Evolutionary conservation across 2,113 vertebrate species (phyloP).

Genomic region (Gnathonemus echidnorhynchus): DNA sequence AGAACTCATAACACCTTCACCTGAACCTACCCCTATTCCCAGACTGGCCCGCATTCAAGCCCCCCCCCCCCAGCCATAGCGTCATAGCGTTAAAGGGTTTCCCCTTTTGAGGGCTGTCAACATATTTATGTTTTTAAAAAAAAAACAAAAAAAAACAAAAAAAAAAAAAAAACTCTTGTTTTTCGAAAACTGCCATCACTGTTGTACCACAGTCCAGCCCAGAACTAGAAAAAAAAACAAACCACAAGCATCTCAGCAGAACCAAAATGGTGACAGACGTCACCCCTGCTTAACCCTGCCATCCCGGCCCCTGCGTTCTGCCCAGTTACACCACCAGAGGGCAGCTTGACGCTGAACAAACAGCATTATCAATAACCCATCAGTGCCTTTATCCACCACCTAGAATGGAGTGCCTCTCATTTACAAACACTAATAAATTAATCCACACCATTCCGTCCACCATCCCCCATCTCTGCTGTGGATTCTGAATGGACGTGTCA

Average conservation of each 20-base stretch:
- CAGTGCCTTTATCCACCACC: not conserved
- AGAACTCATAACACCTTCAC: not conserved
- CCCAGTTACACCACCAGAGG: not conserved
- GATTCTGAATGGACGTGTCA: not conserved
- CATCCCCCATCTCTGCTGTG: not conserved
- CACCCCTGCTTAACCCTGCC: not conserved
- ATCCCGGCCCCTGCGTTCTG: not conserved
- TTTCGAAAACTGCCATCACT: not conserved
- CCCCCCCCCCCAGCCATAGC: not conserved
- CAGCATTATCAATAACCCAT: not conserved
- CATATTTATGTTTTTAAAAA: not conserved
- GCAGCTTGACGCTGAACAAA: not conserved
- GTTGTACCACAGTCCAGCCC: not conserved
- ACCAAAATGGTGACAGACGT: not conserved
- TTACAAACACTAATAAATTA: not conserved
- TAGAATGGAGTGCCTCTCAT: not conserved
- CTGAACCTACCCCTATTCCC: not conserved
- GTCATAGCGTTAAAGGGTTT: not conserved
- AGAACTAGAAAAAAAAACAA: not conserved
- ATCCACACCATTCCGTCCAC: not conserved
- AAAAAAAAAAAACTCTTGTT: not conserved
- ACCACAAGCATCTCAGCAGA: not conserved
- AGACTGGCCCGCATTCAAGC: not conserved
- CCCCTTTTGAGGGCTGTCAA: not conserved
- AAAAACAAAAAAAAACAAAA: no score